These are phyloP conservation scores for Hypolimnas misippus DNA, from an alignment of 2,888 invertebrate species.

Conservation along the genomic window DNA sequence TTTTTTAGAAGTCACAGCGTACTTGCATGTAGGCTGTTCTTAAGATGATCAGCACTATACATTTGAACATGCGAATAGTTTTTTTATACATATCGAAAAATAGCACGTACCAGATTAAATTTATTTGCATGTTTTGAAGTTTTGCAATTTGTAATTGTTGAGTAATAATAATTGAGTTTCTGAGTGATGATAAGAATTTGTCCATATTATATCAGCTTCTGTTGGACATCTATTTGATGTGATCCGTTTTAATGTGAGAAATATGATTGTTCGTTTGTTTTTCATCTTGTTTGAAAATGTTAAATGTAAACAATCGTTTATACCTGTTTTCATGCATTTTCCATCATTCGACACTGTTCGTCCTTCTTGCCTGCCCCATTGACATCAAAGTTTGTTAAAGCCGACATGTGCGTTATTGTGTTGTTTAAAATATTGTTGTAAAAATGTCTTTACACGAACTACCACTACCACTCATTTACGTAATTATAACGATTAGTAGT, in stretches of 20 bases:
- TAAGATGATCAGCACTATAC: conserved; percentile 28
- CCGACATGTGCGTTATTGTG: not conserved
- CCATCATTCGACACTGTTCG: conserved; percentile 7
- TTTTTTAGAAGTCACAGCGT: conserved; percentile 36
- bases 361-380: not conserved
- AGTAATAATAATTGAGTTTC: conserved; percentile 11
- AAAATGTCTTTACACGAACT: conserved; percentile 20
- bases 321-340: conserved; percentile 4
- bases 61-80: conserved; percentile 29
- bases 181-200: conserved; percentile 9
- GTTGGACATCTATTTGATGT: not conserved
- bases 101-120: conserved; percentile 31
- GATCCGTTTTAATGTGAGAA: not conserved
- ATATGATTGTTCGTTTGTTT: conserved; percentile 1
- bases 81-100: conserved; percentile 17
- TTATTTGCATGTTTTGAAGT: conserved; percentile 35
- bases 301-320: not conserved
- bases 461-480: conserved; percentile 28
- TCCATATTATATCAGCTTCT: not conserved
- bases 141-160: conserved; percentile 19
- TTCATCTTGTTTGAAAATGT: not conserved
- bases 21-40: conserved; percentile 44
- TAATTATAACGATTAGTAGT: conserved; percentile 17
- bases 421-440: not conserved
- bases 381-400: conserved; percentile 4